Conservation (phyloP, 2,888 invertebrate species). For the Schizotus pectinicornis region DNA sequence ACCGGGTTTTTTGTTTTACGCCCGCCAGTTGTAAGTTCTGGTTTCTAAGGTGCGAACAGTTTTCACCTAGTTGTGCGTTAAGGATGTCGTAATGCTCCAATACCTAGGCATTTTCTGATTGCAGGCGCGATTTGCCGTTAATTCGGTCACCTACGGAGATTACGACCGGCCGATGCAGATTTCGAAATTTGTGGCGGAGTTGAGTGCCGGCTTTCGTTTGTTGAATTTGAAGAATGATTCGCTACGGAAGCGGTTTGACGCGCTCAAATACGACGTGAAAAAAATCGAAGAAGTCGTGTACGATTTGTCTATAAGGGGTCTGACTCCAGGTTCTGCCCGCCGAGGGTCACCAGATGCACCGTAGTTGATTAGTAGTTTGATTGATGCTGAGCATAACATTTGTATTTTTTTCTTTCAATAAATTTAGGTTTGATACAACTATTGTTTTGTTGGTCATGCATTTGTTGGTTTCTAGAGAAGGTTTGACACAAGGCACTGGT, state of each 20-base stretch:
- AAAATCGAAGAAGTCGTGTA: constrained; percentile 93
- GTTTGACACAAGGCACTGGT: constrained; percentile 7
- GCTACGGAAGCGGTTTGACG: constrained; percentile 85
- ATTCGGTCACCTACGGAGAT: constrained; percentile 84
- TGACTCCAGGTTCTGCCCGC: constrained; percentile 59
- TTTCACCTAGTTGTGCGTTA: too few species aligned
- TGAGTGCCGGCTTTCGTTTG: constrained; percentile 88
- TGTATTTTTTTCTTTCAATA: neutral
- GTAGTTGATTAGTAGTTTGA: neutral
- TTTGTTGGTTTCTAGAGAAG: too few species aligned
- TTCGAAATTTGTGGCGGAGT: constrained; percentile 81
- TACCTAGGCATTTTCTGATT: too few species aligned
- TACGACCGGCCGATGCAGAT: constrained; percentile 82
- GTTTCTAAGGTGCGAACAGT: too few species aligned
- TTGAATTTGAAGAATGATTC: constrained; percentile 91
- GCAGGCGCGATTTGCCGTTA: constrained; percentile 80
- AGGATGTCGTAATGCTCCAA: too few species aligned
- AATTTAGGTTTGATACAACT: too few species aligned
- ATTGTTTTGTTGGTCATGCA: neutral
- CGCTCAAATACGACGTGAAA: constrained; percentile 89
- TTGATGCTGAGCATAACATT: neutral
- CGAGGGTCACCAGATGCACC: neutral
- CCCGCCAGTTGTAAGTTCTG: too few species aligned
- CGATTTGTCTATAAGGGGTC: constrained; percentile 82
- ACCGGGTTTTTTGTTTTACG: too few species aligned